Base-by-base conservation (phyloP, 2,113 vertebrate genomes). In the Hippocampus abdominalis region DNA sequence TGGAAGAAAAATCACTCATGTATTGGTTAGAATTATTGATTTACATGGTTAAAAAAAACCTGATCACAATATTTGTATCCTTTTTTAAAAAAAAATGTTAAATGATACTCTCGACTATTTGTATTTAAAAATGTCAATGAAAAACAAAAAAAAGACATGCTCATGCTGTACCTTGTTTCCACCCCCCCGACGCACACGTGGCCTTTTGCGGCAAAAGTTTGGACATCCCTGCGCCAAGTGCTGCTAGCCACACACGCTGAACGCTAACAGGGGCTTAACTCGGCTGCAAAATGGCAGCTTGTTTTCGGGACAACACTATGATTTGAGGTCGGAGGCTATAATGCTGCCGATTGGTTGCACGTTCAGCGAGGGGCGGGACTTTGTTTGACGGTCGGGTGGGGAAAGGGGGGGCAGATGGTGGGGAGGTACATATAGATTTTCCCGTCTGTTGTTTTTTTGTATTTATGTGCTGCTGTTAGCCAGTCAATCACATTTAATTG, bases 401-500 rank as follows among this genome's bases (percentile, higher is more conserved):
- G 29, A 2, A 2, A 20, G 46, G 44, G 63, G 20, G 51, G 9
- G 9, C 8, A n/a, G 32, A 44, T 27, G 11, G 51, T 49, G 64
- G 2, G 93, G 93, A 94, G 94, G 95, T 94, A 94, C 94, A 91
- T 98, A 99, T 99, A 94, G 97, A 99, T 99, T 98, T 99, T 98
- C 95, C 94, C 97, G 96, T 99, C 96, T 93, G 96, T 97, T 98
- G 94, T 98, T 98, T 96, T 94, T 91, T 91, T 93, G 94, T 97
- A 98, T 98, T 98, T 97, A 95, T 98, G 95, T 94, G 94, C 81
- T 84, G 89, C 93, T 54, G 95, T 96, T 98, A 95, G 95, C 95
- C 96, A 96, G 97, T 98, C 97, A 97, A 99, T 99, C 96, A 99
- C 95, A 97, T 98, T 98, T 98, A 99, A 98, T 99, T 99, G 97